These are phyloP conservation scores for Turdus rufiventris DNA, from an alignment of 2,113 vertebrate genomes.

Conservation along the genomic window DNA sequence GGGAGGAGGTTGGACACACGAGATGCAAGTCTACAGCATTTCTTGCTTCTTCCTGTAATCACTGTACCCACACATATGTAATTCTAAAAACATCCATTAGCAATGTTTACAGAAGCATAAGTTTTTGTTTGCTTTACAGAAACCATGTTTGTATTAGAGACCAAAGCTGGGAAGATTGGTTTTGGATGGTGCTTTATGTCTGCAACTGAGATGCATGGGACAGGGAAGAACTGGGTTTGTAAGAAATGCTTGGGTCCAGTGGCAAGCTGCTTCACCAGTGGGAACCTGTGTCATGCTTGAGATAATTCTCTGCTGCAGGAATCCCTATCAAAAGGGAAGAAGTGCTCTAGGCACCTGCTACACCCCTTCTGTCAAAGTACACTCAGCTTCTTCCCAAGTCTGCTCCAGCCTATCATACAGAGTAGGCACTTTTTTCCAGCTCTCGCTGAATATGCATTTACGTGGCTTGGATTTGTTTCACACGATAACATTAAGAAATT, in stretches of 20 bases:
- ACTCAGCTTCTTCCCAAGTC: background rate
- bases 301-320: background rate
- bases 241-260: background rate
- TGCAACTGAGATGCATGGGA: fast-evolving
- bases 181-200: background rate
- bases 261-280: background rate
- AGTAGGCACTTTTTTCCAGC: background rate
- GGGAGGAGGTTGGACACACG: background rate
- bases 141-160: background rate
- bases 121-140: background rate
- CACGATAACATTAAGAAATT: background rate
- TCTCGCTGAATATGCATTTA: background rate
- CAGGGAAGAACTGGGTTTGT: background rate
- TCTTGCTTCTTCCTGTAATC: background rate
- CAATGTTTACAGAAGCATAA: background rate
- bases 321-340: fast-evolving
- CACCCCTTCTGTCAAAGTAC: background rate
- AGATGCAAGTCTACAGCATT: background rate
- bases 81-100: background rate
- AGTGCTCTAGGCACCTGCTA: background rate
- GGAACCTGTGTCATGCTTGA: background rate
- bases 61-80: background rate
- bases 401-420: background rate
- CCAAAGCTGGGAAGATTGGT: background rate
- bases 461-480: background rate